These are phyloP conservation scores for Brachionus koreanus DNA, from an alignment of 1,140 invertebrate species.

Conservation along the genomic window DNA sequence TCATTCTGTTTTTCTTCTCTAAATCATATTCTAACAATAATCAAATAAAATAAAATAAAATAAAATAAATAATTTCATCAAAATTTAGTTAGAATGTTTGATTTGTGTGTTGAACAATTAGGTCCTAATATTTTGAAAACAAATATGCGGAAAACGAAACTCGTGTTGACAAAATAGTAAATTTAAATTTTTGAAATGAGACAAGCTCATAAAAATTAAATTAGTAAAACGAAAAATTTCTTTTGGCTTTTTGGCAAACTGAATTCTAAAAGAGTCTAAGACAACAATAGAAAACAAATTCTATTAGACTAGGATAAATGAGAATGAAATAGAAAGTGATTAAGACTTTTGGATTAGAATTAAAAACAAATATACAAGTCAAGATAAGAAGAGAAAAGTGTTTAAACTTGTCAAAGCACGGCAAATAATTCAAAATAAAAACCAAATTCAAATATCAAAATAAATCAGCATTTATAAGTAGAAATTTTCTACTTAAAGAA, in stretches of 20 bases:
- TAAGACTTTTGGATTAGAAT: neutral
- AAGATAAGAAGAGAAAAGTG: conserved; percentile 25
- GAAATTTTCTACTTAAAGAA: neutral
- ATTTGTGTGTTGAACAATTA: neutral
- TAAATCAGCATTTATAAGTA: conserved; percentile 30
- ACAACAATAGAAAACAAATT: neutral
- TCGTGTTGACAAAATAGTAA: neutral
- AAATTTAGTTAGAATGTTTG: neutral
- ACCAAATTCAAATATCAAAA: conserved; percentile 18
- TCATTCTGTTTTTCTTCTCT: neutral
- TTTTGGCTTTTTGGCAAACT: no score
- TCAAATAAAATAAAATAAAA: no score
- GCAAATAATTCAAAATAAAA: neutral
- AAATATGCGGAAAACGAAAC: neutral
- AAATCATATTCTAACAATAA: neutral
- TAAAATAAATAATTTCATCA: neutral
- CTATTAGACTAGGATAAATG: neutral
- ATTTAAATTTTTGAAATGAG: neutral
- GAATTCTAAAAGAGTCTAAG: no score
- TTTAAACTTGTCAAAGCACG: neutral
- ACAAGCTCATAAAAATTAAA: conserved; percentile 3
- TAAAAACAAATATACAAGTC: neutral
- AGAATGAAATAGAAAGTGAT: neutral
- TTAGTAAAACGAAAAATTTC: neutral
- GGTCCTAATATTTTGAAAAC: neutral